Evolutionary conservation across 2,113 vertebrate genomes (phyloP), one percentile per base, ranked within the genome.

Genomic region (Athene cunicularia): DNA sequence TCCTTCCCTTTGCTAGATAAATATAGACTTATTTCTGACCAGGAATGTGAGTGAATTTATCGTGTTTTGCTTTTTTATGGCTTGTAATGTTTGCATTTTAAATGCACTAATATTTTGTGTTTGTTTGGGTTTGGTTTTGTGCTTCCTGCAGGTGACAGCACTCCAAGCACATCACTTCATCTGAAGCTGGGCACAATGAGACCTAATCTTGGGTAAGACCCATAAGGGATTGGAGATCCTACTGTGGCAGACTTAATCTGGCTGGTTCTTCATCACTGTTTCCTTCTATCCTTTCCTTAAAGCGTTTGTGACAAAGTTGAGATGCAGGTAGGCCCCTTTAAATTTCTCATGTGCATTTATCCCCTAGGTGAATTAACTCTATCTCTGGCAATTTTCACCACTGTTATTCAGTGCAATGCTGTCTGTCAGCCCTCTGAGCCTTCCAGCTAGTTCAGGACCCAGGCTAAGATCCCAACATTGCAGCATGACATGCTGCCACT

Each of bases 121-220:
- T 52, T 74, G 5, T 73, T 58, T 68, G 37, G 14, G 35, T 63
- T 58, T 89, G 64, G n/a, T 19, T 92, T 71, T 92, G 47, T 95
- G 45, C 53, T 96, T 96, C 19, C 92, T 96, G 28, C 86, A 98
- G 98, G 85, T 94, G 35, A 30, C 82, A 77, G 50, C 41, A 23
- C 62, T 80, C 75, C 92, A 50, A 30, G 79, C 93, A 93, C n/a
- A 63, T 66, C 68, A 32, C 32, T 56, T 85, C 53, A 58, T 33
- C 43, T 90, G 81, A 50, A 85, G 88, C 73, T 86, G 92, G 82
- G 47, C 83, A 96, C 16, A 43, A 95, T 97, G 97, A 94, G 72
- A 63, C 71, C 71, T 80, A 79, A 79, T 53, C 49, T 88, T 77
- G 56, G 90, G 96, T 97, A 96, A 98, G 79, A 94, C 41, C 32